phyloP scores from a whole-genome alignment of 2,113 vertebrate genomes.

The Dasyurus viverrinus region DNA sequence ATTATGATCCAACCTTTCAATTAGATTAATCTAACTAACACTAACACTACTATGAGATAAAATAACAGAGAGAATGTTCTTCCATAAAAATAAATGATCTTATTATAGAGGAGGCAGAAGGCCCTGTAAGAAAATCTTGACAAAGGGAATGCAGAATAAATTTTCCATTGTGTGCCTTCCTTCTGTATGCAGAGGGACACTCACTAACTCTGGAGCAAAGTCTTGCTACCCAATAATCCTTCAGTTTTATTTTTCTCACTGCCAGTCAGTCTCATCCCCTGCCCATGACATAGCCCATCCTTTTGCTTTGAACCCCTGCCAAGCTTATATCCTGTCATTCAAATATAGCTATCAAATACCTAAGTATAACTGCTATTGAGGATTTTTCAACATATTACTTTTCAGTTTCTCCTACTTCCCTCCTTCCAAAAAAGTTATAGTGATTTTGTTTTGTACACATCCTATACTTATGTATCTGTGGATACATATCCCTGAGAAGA shows the following conservation, averaged over 20 bases:
- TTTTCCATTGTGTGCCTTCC: not conserved
- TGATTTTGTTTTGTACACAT: too few species aligned
- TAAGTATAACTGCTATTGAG: not conserved
- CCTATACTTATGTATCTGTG: not conserved
- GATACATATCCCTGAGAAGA: not conserved
- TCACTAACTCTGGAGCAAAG: not conserved
- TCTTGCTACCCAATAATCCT: not conserved
- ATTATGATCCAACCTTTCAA: not conserved
- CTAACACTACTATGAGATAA: not conserved
- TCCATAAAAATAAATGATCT: not conserved
- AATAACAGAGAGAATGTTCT: not conserved
- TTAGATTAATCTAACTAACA: too few species aligned
- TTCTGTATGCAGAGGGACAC: not conserved
- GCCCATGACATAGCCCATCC: not conserved
- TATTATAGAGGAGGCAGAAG: not conserved
- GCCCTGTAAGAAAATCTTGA: not conserved
- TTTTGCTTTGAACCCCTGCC: not conserved
- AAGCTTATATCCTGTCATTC: not conserved
- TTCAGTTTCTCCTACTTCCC: not conserved
- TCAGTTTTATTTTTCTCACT: not conserved
- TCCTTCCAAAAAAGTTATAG: too few species aligned
- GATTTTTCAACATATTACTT: not conserved
- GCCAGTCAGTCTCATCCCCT: not conserved
- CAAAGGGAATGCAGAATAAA: not conserved
- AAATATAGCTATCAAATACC: not conserved